phyloP scores from a whole-genome alignment of 2,113 vertebrate genomes.

The Pedionomus torquatus region DNA sequence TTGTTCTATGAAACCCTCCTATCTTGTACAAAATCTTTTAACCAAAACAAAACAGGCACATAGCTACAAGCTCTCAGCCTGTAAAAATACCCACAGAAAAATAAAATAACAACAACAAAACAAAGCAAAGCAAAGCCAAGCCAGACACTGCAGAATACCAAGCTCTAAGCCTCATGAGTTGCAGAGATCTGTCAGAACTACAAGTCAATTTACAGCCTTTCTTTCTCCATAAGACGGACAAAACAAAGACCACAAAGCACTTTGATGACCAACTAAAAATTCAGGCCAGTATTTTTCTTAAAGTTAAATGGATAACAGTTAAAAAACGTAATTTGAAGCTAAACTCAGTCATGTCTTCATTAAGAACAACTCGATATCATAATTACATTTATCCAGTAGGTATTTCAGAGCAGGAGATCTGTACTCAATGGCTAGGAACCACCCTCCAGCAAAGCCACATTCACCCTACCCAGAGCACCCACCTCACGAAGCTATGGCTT shows the following conservation, averaged over 20 bases:
- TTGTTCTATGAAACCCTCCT: not conserved
- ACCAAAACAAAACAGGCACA: not conserved
- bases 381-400: not conserved
- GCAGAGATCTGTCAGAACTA: not conserved
- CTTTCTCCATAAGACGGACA: not conserved
- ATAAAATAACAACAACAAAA: too few species aligned
- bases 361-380: accelerated
- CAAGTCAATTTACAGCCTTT: not conserved
- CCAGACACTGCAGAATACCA: not conserved
- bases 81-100: not conserved
- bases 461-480: not conserved
- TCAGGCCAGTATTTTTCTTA: not conserved
- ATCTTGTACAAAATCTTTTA: not conserved
- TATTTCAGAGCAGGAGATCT: not conserved
- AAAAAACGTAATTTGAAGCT: not conserved
- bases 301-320: not conserved
- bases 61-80: not conserved
- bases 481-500: not conserved
- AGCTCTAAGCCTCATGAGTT: not conserved
- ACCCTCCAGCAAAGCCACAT: not conserved
- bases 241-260: not conserved
- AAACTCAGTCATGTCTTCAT: not conserved
- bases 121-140: not conserved
- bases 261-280: not conserved
- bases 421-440: not conserved